Percentiles rank a stretch among this genome's conserved stretches.
phyloP scores from a whole-genome alignment of 2,113 vertebrate genomes.

The Poeciliopsis occidentalis region DNA sequence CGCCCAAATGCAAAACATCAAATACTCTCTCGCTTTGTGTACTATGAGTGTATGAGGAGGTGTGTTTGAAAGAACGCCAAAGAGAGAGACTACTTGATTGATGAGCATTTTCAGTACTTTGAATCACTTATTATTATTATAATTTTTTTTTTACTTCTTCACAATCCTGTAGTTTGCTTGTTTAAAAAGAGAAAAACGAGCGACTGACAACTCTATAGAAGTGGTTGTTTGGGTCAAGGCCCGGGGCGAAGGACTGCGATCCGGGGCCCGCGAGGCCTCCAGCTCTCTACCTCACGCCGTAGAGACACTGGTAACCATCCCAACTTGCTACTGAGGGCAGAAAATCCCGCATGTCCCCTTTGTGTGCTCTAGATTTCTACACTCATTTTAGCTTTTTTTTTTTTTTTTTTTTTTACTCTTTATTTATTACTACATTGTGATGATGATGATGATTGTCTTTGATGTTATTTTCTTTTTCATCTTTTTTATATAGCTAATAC shows the following conservation, averaged over 20 bases:
- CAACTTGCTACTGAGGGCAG: constrained; percentile 78
- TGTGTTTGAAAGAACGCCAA: constrained; percentile 39
- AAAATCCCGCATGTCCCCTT: constrained; percentile 63
- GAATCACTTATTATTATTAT: constrained; percentile 12
- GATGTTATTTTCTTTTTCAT: constrained; percentile 73
- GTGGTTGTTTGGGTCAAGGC: constrained; percentile 54
- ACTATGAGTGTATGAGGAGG: constrained; percentile 6
- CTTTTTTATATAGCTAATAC: constrained; percentile 87
- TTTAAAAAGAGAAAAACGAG: constrained; percentile 39
- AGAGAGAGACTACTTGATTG: constrained; percentile 56
- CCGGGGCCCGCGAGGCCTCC: constrained; percentile 69
- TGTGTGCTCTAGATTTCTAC: constrained; percentile 72
- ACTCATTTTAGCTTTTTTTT: constrained; percentile 68
- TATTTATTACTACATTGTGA: constrained; percentile 84
- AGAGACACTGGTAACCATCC: constrained; percentile 81
- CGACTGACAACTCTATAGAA: constrained; percentile 1
- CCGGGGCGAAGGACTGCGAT: constrained; percentile 65
- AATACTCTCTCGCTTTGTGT: constrained; percentile 56
- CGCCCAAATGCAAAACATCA: constrained; percentile 26
- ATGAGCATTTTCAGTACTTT: constrained; percentile 15
- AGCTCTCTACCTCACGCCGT: constrained; percentile 81
- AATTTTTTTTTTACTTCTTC: constrained; percentile 23
- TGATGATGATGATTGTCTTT: constrained; percentile 80
- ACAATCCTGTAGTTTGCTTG: constrained; percentile 6
- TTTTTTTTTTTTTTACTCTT: constrained; percentile 60